These are phyloP conservation scores for Xestia sexstrigata DNA, from an alignment of 2,888 invertebrate genomes.

Conservation along the genomic window DNA sequence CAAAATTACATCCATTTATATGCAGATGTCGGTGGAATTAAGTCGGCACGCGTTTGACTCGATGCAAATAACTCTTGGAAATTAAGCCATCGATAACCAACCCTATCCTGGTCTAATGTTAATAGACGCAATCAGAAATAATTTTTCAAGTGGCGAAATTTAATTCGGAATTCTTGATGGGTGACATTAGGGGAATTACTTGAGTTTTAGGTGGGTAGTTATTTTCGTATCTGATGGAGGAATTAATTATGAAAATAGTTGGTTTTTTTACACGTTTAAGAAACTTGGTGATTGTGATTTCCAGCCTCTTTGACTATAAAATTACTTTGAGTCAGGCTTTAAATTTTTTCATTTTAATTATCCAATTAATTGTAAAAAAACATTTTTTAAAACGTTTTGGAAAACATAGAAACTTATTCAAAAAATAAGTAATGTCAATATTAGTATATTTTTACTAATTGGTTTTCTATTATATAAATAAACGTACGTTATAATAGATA, in stretches of 20 bases:
- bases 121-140: conserved; percentile 68
- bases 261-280: not conserved
- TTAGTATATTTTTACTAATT: no score
- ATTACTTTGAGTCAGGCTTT: not conserved
- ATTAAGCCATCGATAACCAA: conserved; percentile 87
- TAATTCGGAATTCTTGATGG: conserved; percentile 65
- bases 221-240: conserved; percentile 36
- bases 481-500: not conserved
- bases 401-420: not conserved
- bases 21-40: conserved; percentile 84
- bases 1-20: conserved; percentile 89
- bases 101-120: conserved; percentile 66
- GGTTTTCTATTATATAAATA: not conserved
- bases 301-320: not conserved
- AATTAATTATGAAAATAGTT: conserved; percentile 3
- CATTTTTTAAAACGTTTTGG: not conserved
- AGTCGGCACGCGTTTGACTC: conserved; percentile 81
- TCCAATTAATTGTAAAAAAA: not conserved
- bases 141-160: conserved; percentile 70
- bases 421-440: not conserved
- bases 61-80: conserved; percentile 87
- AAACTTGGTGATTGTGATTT: not conserved
- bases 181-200: conserved; percentile 52
- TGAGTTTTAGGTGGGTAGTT: conserved; percentile 42
- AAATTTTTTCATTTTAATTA: not conserved